Evolutionary conservation across 1,140 invertebrate genomes (phyloP).

Genomic region (Atta texana): DNA sequence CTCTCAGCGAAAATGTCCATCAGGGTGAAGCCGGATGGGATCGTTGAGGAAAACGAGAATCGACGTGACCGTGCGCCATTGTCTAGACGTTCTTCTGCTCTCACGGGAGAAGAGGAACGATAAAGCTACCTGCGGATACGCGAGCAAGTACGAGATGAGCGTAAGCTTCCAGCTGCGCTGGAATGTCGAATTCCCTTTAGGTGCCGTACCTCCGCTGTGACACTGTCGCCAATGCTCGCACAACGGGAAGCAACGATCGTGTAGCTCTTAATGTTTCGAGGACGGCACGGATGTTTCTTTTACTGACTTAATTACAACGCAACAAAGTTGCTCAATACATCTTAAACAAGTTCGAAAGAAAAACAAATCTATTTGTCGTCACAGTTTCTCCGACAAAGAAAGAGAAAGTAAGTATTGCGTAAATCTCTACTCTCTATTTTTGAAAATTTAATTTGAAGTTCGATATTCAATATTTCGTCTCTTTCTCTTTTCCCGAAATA

Average conservation of each 20-base stretch:
- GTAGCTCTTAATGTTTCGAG: slow-evolving; percentile 1
- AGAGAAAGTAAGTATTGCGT: background rate
- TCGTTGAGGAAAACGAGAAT: slow-evolving; percentile 63
- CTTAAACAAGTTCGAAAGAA: background rate
- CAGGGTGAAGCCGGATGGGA: slow-evolving; percentile 53
- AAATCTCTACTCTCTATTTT: background rate
- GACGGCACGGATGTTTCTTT: slow-evolving; percentile 3
- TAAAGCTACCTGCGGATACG: slow-evolving; percentile 60
- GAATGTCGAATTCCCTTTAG: slow-evolving; percentile 74
- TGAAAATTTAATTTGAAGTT: background rate
- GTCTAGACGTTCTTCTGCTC: slow-evolving; percentile 58
- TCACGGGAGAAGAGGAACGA: slow-evolving; percentile 53
- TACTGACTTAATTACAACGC: slow-evolving; percentile 43
- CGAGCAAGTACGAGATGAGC: slow-evolving; percentile 50
- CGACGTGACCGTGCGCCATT: slow-evolving; percentile 64
- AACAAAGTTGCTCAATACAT: background rate
- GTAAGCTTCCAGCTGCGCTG: slow-evolving; percentile 70
- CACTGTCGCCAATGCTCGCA: slow-evolving; percentile 53
- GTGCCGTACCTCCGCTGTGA: slow-evolving; percentile 51
- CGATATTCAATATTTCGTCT: background rate
- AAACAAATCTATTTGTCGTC: slow-evolving; percentile 32
- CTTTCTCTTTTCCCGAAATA: background rate
- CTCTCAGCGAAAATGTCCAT: slow-evolving; percentile 27
- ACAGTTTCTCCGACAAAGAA: background rate
- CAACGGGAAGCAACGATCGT: slow-evolving; percentile 34